phyloP scores from a whole-genome alignment of 2,797 vertebrate genomes.

The Urocyon cinereoargenteus region DNA sequence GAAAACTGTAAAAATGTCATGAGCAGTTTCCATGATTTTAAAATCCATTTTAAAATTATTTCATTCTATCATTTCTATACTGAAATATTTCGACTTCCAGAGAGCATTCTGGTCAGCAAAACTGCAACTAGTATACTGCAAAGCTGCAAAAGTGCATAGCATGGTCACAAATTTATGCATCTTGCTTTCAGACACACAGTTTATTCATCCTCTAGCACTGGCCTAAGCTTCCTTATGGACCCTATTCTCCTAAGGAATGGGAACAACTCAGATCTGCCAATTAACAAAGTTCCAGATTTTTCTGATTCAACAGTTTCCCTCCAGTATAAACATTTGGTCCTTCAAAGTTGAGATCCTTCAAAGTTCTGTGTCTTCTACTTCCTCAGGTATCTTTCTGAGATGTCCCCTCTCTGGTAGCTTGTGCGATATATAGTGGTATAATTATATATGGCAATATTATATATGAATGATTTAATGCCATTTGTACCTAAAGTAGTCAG shows the following conservation, averaged over 20 bases:
- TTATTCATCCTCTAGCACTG: neutral
- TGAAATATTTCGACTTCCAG: constrained; percentile 17
- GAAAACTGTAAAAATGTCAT: neutral
- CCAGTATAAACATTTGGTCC: neutral
- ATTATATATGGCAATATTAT: too few relatives aligned
- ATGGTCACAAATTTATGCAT: neutral
- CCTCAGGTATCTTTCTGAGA: neutral
- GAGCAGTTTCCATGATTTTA: neutral
- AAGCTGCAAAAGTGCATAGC: neutral
- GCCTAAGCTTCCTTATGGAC: neutral
- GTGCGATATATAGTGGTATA: neutral
- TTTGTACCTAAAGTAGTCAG: neutral
- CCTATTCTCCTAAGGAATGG: neutral
- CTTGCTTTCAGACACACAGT: neutral
- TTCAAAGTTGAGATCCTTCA: neutral
- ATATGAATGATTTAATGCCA: neutral
- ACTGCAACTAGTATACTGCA: neutral
- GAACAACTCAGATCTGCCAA: neutral
- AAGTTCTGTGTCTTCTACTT: neutral
- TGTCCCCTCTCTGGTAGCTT: neutral
- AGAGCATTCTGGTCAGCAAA: neutral
- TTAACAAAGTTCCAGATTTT: neutral
- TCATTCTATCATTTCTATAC: neutral
- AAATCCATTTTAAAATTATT: constrained; percentile 41
- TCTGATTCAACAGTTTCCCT: neutral